Conservation (phyloP, 1,140 invertebrate species). For the Heterodera carotae region DNA sequence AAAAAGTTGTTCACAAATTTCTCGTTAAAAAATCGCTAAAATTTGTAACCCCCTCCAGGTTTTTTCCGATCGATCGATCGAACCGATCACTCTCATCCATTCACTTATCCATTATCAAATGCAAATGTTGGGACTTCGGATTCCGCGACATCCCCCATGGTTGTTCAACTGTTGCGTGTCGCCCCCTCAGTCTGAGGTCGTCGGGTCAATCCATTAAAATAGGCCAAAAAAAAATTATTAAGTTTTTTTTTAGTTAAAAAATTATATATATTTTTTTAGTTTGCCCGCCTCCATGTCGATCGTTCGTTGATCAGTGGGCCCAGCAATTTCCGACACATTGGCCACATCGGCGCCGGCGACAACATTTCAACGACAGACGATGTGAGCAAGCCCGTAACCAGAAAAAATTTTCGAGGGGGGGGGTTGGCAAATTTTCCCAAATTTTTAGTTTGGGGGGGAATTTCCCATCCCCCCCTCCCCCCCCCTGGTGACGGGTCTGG, state of each 20-base stretch:
- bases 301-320: slow-evolving; percentile 87
- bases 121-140: slow-evolving; percentile 4
- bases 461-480: too few relatives aligned
- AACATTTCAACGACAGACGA: slow-evolving; percentile 25
- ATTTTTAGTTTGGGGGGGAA: too few relatives aligned
- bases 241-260: not conserved
- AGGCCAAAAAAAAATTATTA: not conserved
- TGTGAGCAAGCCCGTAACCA: too few relatives aligned
- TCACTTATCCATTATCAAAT: not conserved
- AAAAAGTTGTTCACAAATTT: too few relatives aligned
- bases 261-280: slow-evolving; percentile 58
- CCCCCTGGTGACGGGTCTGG: too few relatives aligned
- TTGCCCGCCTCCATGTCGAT: slow-evolving; percentile 78
- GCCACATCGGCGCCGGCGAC: slow-evolving; percentile 83
- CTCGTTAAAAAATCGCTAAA: too few relatives aligned
- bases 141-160: slow-evolving; percentile 32
- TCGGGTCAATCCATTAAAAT: too few relatives aligned
- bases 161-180: slow-evolving; percentile 48
- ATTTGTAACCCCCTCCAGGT: too few relatives aligned
- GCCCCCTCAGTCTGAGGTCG: slow-evolving; percentile 39
- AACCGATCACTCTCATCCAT: not conserved
- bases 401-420: slow-evolving; percentile 43
- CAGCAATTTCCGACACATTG: slow-evolving; percentile 88
- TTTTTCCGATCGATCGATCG: not conserved
- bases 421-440: too few relatives aligned